Conservation (phyloP, 2,113 vertebrate genomes). For the Aepyceros melampus region DNA sequence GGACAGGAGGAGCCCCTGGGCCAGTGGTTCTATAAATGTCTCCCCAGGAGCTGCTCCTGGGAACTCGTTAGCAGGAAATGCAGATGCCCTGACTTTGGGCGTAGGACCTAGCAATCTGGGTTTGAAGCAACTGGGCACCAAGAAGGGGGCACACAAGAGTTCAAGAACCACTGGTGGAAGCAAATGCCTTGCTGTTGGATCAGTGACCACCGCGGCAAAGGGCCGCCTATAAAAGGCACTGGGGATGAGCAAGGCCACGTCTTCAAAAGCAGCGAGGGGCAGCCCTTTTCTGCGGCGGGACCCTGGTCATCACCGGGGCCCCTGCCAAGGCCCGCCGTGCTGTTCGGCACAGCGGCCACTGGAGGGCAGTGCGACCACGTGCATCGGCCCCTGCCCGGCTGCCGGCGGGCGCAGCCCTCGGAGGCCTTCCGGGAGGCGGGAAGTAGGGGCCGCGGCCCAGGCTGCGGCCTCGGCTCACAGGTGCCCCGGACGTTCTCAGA, state of each 20-base stretch:
- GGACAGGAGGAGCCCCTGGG: not conserved
- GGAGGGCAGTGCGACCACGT: conserved; percentile 64
- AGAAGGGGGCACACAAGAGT: rapidly evolving
- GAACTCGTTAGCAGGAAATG: not conserved
- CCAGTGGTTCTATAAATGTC: not conserved
- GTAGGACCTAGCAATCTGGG: not conserved
- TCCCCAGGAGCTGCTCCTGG: not conserved
- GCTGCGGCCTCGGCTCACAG: not conserved
- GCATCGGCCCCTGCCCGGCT: not conserved
- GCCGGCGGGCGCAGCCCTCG: not conserved
- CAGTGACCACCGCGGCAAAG: not conserved
- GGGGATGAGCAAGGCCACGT: not conserved
- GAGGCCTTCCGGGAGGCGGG: not conserved
- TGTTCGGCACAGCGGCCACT: not conserved
- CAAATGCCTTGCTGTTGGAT: not conserved
- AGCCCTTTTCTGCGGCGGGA: not conserved
- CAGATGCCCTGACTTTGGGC: not conserved
- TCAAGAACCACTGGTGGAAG: not conserved
- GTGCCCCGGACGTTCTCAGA: not conserved
- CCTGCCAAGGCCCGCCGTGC: not conserved
- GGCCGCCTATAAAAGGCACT: not conserved
- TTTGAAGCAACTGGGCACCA: not conserved
- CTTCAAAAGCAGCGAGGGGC: not conserved
- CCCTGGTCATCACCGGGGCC: rapidly evolving
- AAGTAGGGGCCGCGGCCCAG: not conserved